Evolutionary conservation across 2,888 invertebrate genomes (phyloP).

Genomic region (Nomada fabriciana): DNA sequence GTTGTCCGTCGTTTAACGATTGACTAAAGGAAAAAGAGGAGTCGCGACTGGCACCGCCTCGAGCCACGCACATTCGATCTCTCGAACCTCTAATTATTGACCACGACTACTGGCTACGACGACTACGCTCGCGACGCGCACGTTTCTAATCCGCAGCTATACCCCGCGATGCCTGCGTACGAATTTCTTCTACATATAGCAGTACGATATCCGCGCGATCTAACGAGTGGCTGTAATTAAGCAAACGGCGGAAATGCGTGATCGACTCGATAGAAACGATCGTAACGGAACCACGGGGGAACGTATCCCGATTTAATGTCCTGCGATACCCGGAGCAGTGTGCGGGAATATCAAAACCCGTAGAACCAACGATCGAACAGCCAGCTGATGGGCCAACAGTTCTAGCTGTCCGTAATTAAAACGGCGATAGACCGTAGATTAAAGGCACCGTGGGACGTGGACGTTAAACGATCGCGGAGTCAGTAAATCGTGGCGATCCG

Average conservation of each 20-base stretch:
- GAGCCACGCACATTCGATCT: constrained; percentile 12
- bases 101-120: constrained; percentile 40
- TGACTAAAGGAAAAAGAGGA: constrained; percentile 1
- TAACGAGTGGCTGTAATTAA: not conserved
- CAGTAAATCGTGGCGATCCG: constrained; percentile 52
- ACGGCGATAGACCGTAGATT: constrained; percentile 49
- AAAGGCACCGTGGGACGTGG: constrained; percentile 57
- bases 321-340: not conserved
- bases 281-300: not conserved
- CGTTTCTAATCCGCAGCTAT: constrained; percentile 13
- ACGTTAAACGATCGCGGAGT: constrained; percentile 59
- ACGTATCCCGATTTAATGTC: not conserved
- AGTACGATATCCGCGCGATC: not conserved
- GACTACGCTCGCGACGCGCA: not conserved
- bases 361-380: too few relatives aligned
- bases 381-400: too few relatives aligned
- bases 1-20: constrained; percentile 3
- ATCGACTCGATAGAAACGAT: not conserved
- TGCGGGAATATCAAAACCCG: constrained; percentile 10
- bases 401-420: constrained; percentile 61
- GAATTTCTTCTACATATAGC: not conserved
- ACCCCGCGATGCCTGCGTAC: not conserved
- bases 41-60: constrained; percentile 3
- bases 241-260: not conserved
- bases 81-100: constrained; percentile 50